Evolutionary conservation across 1,140 invertebrate genomes (phyloP), one percentile per base, ranked within the genome.

Genomic region (Latrodectus geometricus): DNA sequence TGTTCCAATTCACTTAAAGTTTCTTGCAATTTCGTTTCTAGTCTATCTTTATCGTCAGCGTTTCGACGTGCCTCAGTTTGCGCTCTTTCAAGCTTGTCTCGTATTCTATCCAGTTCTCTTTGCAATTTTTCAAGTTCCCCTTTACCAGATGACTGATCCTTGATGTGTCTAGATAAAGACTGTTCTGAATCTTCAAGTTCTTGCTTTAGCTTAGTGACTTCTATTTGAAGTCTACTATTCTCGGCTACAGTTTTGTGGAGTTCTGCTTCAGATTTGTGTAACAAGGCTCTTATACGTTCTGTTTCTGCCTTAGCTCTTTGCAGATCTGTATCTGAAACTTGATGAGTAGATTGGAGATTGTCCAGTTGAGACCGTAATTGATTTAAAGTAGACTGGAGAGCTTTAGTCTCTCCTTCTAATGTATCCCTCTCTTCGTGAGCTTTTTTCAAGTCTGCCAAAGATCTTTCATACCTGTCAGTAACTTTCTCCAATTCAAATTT

Each of bases 401-500:
- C 49, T 68, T 90, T 89, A 17, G 90, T 61, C 83, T 91, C 88
- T 49, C 86, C 66, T 73, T 89, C 89, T 14, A 91, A 87, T 23
- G 85, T 88, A 17, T 90, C 70, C 93, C 92, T 90, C 95, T 95
- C 90, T 94, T 92, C 85, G 94, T 94, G 83, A 94, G 79, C 49
- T 85, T 89, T 93, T 86, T 95, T 95, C 90, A 96, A 91, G 88
- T 97, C 96, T 87, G 94, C 93, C 66, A 95, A 92, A 0, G 94
- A 94, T 92, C 96, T 96, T 89, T 97, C 96, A 90, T 96, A 94
- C 88, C 95, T 93, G 89, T 97, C 96, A 70, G 95, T 93, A 23
- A 96, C 93, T 92, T 97, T 97, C 90, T 97, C 96, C 87, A 95
- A 94, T 90, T 97, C 96, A 90, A 97, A 96, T 90, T 95, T 94